Base-by-base conservation (phyloP, 2,888 invertebrate genomes). In the Bimastos eiseni region DNA sequence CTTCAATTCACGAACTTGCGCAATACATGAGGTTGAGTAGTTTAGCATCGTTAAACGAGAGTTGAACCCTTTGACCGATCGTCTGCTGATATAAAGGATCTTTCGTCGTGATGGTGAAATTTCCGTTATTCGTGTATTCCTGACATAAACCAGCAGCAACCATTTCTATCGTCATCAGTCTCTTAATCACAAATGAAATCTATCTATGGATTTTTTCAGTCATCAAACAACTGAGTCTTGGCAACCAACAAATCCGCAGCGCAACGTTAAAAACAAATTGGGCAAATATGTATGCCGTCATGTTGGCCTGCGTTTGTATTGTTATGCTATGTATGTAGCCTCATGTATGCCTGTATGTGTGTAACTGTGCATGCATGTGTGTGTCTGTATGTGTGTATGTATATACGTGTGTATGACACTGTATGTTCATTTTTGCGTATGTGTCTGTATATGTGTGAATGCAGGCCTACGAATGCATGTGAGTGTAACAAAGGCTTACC, bases 41-140 rank as follows among this genome's bases (percentile, higher is more conserved):
- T 44, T 91, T 90, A 17, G 91, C 92, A 70, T 92, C 92, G 4
- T 90, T 90, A 89, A 92, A 92, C 8, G 92, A 92, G 24, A 92
- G 90, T n/a, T 91, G 91, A 24, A 91, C 91, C 36, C 91, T 70
- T 90, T 92, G 92, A 30, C 92, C 92, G 37, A 92, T 92, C 83
- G 92, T 92, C 33, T 90, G 44, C 86, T 89, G 90, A 38, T 92
- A 92, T 1, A 90, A 90, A 30, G 92, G 91, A 49, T 92, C 91
- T 8, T 90, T 91, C 24, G 92, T 91, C 83, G 41, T 33, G 37
- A 92, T 90, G 13, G 92, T 92, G 41, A 88, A n/a, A 19, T 89
- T 19, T 0, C 91, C 91, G 38, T 91, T 91, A 30, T 34, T 91
- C n/a, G 89, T 49, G 36, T 24, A 91, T 38, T 38, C 83, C 91